Evolutionary conservation across 2,113 vertebrate species (phyloP), one percentile per base, ranked within the genome.

Genomic region (Erpornis zantholeuca): DNA sequence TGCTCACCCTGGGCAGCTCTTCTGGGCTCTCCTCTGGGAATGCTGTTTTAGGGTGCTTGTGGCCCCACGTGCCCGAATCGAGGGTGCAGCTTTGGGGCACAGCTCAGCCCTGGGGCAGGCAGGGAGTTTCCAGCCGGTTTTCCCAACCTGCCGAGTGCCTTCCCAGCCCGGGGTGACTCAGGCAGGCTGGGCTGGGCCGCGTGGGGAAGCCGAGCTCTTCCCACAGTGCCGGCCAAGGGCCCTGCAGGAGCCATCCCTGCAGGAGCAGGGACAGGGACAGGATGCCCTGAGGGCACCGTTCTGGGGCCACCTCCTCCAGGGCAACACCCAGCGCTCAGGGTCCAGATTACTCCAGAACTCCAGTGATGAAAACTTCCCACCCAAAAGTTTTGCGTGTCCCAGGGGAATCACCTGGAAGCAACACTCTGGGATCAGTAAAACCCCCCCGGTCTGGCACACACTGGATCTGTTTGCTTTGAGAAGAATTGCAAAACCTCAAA

Each of bases 41-140:
- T 0, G 3, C 16, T 4, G 16, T 4, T 70, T 47, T 3, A 24
- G 83, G 64, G 79, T 1, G 16, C 17, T 6, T 1, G 1, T 12
- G 57, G 86, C 53, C 47, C 20, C 15, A 0, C 0, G 9, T 9
- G 4, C 35, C 33, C 53, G 7, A 14, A 17, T 1, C 3, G 8
- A 15, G 15, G 56, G 27, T 4, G 45, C 50, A 60, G 83, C 4
- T 36, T 3, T 23, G 54, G 73, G 78, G 70, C 70, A 25, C 5
- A 68, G 53, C 86, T 76, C 38, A 60, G 78, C 54, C 61, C 29
- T 24, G 52, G 76, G 40, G 78, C 27, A 6, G 90, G 60, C 90
- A 76, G 75, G 65, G 76, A 63, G 82, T 44, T 92, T 35, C 72
- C 77, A 86, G 84, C 7, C 3, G 11, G 2, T 66, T 40, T 24